Evolutionary conservation across 2,113 vertebrate genomes (phyloP).

Genomic region (Myiozetetes cayanensis): DNA sequence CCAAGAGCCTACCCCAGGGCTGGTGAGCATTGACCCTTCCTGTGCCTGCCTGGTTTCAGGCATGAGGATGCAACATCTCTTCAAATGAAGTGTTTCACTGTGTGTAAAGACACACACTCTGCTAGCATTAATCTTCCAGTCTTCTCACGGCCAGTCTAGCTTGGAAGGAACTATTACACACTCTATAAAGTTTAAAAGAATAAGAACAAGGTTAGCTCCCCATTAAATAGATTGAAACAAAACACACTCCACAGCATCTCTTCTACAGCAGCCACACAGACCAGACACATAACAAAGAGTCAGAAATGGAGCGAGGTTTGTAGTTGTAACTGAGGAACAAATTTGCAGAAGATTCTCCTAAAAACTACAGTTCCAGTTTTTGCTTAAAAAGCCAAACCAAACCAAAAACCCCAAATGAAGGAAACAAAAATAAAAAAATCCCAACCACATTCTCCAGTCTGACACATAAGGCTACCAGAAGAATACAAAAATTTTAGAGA

Average conservation of each 20-base stretch:
- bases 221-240: constrained; percentile 27
- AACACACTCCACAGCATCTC: not conserved
- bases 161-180: constrained; percentile 39
- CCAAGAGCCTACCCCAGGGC: not conserved
- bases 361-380: not conserved
- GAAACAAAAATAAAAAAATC: not conserved
- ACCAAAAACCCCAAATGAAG: not conserved
- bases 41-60: not conserved
- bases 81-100: not conserved
- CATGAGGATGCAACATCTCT: not conserved
- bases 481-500: not conserved
- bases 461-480: not conserved
- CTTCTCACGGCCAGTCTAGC: not conserved
- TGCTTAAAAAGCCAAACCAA: not conserved
- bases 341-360: not conserved
- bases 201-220: not conserved
- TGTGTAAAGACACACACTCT: not conserved
- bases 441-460: not conserved
- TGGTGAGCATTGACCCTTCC: not conserved
- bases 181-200: constrained; percentile 27
- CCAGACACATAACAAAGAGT: not conserved
- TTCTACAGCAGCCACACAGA: not conserved
- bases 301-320: not conserved
- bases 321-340: not conserved
- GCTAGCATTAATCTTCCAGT: not conserved